phyloP scores from a whole-genome alignment of 2,797 vertebrate genomes.

The Manis pentadactyla region DNA sequence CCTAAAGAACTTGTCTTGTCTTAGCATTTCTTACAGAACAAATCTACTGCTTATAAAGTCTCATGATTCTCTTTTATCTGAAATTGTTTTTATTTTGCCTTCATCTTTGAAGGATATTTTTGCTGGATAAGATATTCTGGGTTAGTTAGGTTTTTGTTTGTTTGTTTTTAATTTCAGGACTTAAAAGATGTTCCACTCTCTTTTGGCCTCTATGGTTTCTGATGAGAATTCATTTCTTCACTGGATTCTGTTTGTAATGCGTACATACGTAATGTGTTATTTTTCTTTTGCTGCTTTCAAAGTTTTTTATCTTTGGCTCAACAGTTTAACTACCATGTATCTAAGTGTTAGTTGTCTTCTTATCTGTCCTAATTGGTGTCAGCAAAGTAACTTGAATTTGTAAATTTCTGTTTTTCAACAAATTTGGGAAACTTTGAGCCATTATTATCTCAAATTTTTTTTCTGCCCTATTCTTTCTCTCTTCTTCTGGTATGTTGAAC shows the following conservation, averaged over 20 bases:
- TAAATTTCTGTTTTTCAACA: constrained; percentile 57
- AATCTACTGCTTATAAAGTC: neutral
- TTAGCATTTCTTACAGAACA: neutral
- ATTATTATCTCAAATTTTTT: neutral
- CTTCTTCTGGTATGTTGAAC: neutral
- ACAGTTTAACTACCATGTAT: neutral
- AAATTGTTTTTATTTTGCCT: constrained; percentile 22
- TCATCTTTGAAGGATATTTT: constrained; percentile 36
- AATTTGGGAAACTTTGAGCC: constrained; percentile 11
- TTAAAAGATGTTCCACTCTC: neutral
- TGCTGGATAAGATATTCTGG: neutral
- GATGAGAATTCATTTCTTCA: constrained; percentile 26
- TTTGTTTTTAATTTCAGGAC: neutral
- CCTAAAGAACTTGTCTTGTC: neutral
- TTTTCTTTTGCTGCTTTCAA: neutral
- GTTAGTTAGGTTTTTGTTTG: neutral
- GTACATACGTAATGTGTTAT: neutral
- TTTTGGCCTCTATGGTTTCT: neutral
- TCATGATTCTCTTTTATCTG: neutral
- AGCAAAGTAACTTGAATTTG: constrained; percentile 26
- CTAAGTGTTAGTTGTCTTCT: neutral
- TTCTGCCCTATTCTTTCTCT: neutral
- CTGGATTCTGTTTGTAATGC: neutral
- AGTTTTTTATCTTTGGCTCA: constrained; percentile 19
- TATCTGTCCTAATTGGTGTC: constrained; percentile 19